phyloP scores from a whole-genome alignment of 2,113 vertebrate species.

The Nannobrachium achirus region DNA sequence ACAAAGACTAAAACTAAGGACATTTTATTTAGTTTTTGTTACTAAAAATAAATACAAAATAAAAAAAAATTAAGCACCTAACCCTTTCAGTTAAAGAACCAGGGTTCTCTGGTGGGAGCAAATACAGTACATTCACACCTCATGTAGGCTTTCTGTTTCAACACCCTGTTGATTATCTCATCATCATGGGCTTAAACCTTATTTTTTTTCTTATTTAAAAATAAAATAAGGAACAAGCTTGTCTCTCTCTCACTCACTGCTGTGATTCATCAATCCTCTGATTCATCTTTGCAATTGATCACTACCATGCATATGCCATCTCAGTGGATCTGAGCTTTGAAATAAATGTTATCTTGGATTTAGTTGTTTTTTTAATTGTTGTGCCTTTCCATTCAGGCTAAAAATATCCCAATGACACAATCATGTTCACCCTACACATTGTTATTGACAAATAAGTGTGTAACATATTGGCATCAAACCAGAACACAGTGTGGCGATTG shows the following conservation, averaged over 20 bases:
- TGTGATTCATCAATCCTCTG: too few species aligned
- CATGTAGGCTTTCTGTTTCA: neutral
- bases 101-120: too few species aligned
- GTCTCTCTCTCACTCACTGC: neutral
- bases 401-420: neutral
- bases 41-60: too few species aligned
- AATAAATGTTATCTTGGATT: neutral
- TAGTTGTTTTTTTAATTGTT: neutral
- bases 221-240: neutral
- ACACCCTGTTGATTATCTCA: neutral
- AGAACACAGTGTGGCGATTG: neutral
- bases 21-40: constrained; percentile 5
- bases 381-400: neutral
- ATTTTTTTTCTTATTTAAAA: too few species aligned
- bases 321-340: neutral
- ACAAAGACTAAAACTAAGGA: neutral
- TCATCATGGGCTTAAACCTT: too few species aligned
- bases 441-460: neutral
- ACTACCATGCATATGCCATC: neutral
- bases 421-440: neutral
- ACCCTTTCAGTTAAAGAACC: too few species aligned
- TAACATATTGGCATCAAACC: neutral
- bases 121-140: neutral
- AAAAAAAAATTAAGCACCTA: too few species aligned
- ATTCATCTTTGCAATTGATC: neutral